A percentile compares a stretch with the other conserved stretches of the same genome.
These are phyloP conservation scores for Orbicella faveolata DNA, from an alignment of 64 coral and sea anemone genomes.

Conservation along the genomic window DNA sequence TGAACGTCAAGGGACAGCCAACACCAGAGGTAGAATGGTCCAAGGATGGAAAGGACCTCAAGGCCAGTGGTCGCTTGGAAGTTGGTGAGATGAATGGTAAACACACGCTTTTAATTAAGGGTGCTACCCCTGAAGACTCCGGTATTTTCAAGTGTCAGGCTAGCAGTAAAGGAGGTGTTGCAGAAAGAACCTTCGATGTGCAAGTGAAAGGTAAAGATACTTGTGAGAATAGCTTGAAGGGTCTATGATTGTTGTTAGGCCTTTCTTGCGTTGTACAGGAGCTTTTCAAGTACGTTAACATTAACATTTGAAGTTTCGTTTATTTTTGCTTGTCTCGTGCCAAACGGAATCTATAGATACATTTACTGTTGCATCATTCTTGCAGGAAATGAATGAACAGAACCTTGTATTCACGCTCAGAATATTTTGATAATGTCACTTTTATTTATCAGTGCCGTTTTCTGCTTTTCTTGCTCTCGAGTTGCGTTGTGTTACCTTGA, in stretches of 20 bases:
- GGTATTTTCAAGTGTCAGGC: slow-evolving; percentile 61
- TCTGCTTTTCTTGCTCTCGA: too few relatives aligned
- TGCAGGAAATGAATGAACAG: too few relatives aligned
- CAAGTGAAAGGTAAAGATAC: slow-evolving; percentile 32
- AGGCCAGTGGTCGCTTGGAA: slow-evolving; percentile 16
- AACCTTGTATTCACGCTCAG: too few relatives aligned
- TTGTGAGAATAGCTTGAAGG: too few relatives aligned
- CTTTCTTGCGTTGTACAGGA: too few relatives aligned
- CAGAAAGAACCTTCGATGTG: slow-evolving; percentile 41
- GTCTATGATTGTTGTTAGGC: too few relatives aligned
- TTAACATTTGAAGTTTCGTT: too few relatives aligned
- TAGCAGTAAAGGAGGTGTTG: slow-evolving; percentile 51
- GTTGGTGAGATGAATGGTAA: slow-evolving; percentile 4
- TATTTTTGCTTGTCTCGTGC: too few relatives aligned
- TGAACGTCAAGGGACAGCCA: slow-evolving; percentile 27
- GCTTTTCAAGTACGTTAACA: too few relatives aligned
- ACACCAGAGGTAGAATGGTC: slow-evolving; percentile 40
- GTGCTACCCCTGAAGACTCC: slow-evolving; percentile 48
- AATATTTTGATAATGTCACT: too few relatives aligned
- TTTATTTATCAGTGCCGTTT: too few relatives aligned
- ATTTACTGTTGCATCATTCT: background rate
- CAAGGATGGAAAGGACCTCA: slow-evolving; percentile 43
- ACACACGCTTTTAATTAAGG: slow-evolving; percentile 36
- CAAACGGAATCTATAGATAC: background rate
- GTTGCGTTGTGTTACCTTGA: too few relatives aligned